These are phyloP conservation scores for Atta texana DNA, from an alignment of 1,140 invertebrate species.

Conservation along the genomic window DNA sequence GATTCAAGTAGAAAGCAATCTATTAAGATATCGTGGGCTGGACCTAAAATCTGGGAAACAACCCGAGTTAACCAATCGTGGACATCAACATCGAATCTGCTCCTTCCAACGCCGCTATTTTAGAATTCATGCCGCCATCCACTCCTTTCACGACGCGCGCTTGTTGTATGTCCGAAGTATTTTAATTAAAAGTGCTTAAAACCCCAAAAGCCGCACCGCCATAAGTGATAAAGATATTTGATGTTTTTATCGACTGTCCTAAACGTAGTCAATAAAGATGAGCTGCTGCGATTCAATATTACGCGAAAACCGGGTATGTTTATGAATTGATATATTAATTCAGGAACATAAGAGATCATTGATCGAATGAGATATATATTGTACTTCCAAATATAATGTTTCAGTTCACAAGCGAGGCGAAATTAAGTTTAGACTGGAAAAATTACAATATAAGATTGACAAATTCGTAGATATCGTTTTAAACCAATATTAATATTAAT, in stretches of 20 bases:
- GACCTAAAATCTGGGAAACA: constrained; percentile 73
- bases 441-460: neutral
- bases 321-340: constrained; percentile 26
- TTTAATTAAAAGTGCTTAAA: constrained; percentile 71
- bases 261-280: constrained; percentile 54
- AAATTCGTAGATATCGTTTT: neutral
- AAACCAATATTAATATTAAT: neutral
- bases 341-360: neutral
- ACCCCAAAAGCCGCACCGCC: constrained; percentile 5
- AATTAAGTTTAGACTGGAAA: too few species aligned
- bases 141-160: constrained; percentile 29
- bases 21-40: constrained; percentile 85
- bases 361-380: neutral
- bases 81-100: constrained; percentile 76
- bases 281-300: constrained; percentile 36
- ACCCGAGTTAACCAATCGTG: constrained; percentile 77
- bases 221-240: constrained; percentile 70
- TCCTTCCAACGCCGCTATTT: constrained; percentile 46
- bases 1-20: constrained; percentile 73
- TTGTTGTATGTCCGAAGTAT: constrained; percentile 36
- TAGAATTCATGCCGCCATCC: constrained; percentile 61
- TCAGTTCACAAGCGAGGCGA: neutral
- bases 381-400: neutral
- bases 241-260: constrained; percentile 69
- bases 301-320: neutral